phyloP scores from a whole-genome alignment of 2,797 vertebrate species.

The Luscinia luscinia region DNA sequence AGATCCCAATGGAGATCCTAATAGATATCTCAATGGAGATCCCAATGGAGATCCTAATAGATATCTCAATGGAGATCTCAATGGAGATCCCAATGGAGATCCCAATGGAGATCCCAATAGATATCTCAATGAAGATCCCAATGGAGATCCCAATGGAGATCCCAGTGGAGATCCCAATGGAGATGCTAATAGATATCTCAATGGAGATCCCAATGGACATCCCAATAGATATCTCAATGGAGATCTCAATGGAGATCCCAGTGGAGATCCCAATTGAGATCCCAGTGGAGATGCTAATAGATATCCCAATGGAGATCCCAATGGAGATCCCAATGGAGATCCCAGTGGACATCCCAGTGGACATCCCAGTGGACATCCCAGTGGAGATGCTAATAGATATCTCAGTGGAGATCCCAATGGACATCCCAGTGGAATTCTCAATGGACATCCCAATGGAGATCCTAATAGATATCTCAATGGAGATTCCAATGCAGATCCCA shows the following conservation, averaged over 20 bases:
- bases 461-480: fast-evolving
- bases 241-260: neutral
- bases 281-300: fast-evolving
- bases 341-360: fast-evolving
- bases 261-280: fast-evolving
- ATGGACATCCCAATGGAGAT: fast-evolving
- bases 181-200: fast-evolving
- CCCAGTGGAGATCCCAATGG: fast-evolving
- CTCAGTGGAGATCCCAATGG: fast-evolving
- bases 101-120: fast-evolving
- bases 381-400: fast-evolving
- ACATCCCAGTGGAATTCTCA: fast-evolving
- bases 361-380: too few relatives aligned
- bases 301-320: fast-evolving
- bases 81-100: fast-evolving
- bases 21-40: fast-evolving
- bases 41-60: fast-evolving
- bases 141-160: fast-evolving
- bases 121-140: fast-evolving
- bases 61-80: fast-evolving
- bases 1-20: too few relatives aligned
- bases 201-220: too few relatives aligned
- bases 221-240: neutral
- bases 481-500: fast-evolving
- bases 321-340: fast-evolving